phyloP scores from a whole-genome alignment of 2,888 invertebrate species.

The Automeris io region DNA sequence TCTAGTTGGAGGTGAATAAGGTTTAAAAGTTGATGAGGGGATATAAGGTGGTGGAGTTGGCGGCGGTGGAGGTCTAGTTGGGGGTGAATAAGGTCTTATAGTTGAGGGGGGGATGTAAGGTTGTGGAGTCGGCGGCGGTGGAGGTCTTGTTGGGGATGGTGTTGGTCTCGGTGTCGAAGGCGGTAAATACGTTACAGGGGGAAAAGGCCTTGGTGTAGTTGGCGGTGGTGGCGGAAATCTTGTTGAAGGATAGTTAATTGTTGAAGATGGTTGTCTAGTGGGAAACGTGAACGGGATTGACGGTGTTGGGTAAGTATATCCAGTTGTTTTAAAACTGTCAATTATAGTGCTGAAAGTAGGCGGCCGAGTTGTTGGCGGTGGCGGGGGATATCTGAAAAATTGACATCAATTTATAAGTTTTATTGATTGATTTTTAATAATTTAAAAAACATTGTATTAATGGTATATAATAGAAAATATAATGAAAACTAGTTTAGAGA shows the following conservation, averaged over 20 bases:
- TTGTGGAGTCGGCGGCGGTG: constrained; percentile 12
- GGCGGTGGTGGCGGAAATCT: constrained; percentile 19
- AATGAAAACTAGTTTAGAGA: no score
- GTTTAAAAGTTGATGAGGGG: constrained; percentile 13
- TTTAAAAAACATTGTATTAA: no score
- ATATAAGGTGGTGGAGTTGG: constrained; percentile 14
- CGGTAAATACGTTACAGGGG: constrained; percentile 10
- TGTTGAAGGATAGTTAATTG: no score
- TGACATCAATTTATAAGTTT: background rate
- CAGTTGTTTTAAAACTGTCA: constrained; percentile 29
- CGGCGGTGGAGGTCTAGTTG: constrained; percentile 12
- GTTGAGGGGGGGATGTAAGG: constrained; percentile 12
- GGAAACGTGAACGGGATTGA: constrained; percentile 22
- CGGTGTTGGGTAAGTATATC: constrained; percentile 38
- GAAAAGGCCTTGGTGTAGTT: constrained; percentile 13
- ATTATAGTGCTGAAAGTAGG: constrained; percentile 17
- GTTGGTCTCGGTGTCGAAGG: constrained; percentile 16
- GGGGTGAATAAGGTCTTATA: constrained; percentile 11
- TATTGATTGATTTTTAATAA: background rate
- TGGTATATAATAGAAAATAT: no score
- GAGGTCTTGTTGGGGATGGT: constrained; percentile 11
- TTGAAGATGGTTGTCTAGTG: constrained; percentile 21
- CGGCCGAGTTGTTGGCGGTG: constrained; percentile 16
- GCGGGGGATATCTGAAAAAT: constrained; percentile 3
- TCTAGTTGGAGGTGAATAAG: constrained; percentile 11